Evolutionary conservation across 35 echinoderm and acorn worm species (phyloP).

Genomic region (Nesometra sesokonis): DNA sequence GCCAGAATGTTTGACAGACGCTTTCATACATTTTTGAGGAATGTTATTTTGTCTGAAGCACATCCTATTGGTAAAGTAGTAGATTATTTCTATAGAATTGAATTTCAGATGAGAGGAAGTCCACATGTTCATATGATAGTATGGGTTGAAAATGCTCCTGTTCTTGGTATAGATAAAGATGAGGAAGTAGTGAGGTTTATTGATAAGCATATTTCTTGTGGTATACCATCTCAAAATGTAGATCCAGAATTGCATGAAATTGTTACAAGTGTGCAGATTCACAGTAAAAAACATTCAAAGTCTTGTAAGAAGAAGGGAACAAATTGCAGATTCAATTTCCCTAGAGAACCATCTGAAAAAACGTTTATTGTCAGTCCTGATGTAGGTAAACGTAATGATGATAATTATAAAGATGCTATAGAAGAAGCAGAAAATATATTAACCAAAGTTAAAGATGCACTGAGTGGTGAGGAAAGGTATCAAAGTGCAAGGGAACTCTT

Average conservation of each 20-base stretch:
- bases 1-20: slow-evolving; percentile 73
- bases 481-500: no score
- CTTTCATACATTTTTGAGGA: slow-evolving; percentile 28
- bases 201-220: slow-evolving; percentile 40
- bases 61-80: slow-evolving; percentile 34
- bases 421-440: no score
- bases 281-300: no score
- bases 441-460: no score
- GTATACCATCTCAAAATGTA: slow-evolving; percentile 22
- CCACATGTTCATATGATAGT: slow-evolving; percentile 38
- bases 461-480: no score
- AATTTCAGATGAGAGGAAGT: slow-evolving; percentile 46
- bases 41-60: slow-evolving; percentile 39
- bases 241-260: slow-evolving; percentile 56
- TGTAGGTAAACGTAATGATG: no score
- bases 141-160: slow-evolving; percentile 47
- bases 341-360: no score
- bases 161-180: slow-evolving; percentile 10
- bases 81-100: slow-evolving; percentile 54
- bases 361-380: no score
- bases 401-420: no score
- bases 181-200: slow-evolving; percentile 33
- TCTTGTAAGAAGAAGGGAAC: no score
- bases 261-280: slow-evolving; percentile 42
- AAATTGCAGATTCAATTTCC: no score